Conservation (phyloP, 2,113 vertebrate species). For the Xiphorhynchus elegans region DNA sequence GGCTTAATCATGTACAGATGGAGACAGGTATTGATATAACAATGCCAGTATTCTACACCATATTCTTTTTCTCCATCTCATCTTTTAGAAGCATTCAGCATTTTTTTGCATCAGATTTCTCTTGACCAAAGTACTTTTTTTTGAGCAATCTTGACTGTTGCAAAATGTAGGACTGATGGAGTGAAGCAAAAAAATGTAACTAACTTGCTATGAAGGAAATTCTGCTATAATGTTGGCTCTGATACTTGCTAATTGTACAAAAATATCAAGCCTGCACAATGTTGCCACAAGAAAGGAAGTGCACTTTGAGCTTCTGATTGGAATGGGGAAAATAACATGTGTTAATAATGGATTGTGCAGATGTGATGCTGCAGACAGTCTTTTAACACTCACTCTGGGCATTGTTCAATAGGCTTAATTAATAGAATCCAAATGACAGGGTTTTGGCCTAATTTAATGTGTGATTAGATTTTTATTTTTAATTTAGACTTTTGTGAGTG, state of each 20-base stretch:
- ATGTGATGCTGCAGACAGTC: background rate
- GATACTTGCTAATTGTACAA: background rate
- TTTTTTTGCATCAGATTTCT: background rate
- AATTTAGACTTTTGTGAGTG: background rate
- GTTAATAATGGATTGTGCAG: constrained; percentile 10
- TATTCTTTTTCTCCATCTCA: background rate
- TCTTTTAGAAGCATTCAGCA: background rate
- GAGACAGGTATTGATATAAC: background rate
- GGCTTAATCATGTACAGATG: background rate
- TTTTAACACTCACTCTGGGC: background rate
- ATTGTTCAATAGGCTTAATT: background rate
- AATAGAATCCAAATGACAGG: background rate
- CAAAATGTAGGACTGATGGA: background rate
- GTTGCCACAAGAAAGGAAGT: constrained; percentile 27
- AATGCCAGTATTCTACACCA: background rate
- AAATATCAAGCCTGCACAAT: background rate
- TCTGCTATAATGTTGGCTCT: background rate
- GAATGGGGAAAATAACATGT: constrained; percentile 12
- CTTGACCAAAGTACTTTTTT: background rate
- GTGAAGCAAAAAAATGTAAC: background rate
- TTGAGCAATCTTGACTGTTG: background rate
- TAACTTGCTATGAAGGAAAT: background rate
- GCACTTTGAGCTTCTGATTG: constrained; percentile 15
- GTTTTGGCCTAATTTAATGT: background rate
- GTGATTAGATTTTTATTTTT: background rate